phyloP scores from a whole-genome alignment of 1,140 invertebrate genomes.

The Plutomurus gul region DNA sequence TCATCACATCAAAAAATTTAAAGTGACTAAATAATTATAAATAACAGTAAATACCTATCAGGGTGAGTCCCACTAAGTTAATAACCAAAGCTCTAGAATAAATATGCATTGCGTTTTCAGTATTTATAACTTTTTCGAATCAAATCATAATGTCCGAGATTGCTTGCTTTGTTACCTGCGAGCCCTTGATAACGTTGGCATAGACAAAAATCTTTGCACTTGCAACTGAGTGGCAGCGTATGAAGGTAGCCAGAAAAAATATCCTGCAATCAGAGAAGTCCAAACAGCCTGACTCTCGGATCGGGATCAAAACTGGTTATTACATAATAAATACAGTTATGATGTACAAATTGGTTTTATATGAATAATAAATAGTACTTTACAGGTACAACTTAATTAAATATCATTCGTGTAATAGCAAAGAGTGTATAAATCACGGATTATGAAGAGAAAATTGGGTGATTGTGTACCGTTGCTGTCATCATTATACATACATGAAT shows the following conservation, averaged over 20 bases:
- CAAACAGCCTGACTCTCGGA: constrained; percentile 45
- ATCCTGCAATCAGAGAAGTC: constrained; percentile 46
- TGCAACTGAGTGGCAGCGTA: constrained; percentile 51
- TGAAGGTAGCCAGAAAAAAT: constrained; percentile 48
- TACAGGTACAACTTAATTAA: background rate
- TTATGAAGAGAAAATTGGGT: too few species aligned
- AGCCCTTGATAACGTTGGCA: constrained; percentile 45
- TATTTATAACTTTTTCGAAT: too few species aligned
- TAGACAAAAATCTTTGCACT: constrained; percentile 49
- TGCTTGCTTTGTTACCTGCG: too few species aligned
- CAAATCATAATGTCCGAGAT: too few species aligned
- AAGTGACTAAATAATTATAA: too few species aligned
- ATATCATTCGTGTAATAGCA: too few species aligned
- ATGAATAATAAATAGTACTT: background rate
- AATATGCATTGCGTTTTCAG: background rate
- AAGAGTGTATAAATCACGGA: too few species aligned
- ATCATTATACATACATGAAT: too few species aligned
- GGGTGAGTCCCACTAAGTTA: constrained; percentile 57
- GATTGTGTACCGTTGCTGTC: too few species aligned
- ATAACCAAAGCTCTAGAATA: constrained; percentile 56
- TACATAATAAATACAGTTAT: background rate
- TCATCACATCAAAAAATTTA: too few species aligned
- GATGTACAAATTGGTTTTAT: background rate
- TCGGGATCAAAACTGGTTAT: constrained; percentile 39
- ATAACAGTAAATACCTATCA: too few species aligned